Percentiles rank a stretch among this genome's conserved stretches.
phyloP scores from a whole-genome alignment of 2,797 vertebrate genomes.

The Apogon talboti region DNA sequence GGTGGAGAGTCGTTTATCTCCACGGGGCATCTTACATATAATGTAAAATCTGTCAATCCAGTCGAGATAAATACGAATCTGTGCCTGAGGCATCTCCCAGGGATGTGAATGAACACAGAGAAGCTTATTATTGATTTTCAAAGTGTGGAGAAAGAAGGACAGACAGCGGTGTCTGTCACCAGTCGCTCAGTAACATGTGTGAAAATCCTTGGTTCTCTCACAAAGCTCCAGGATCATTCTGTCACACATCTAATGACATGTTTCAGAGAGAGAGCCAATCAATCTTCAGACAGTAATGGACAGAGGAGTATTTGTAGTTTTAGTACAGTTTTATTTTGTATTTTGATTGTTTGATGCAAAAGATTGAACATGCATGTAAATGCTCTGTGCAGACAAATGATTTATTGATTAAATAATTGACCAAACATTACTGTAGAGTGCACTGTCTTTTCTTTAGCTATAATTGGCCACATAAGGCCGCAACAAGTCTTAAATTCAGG shows the following conservation, averaged over 20 bases:
- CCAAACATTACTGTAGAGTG: background rate
- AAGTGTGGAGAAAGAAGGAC: conserved; percentile 67
- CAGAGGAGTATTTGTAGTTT: background rate
- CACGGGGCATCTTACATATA: conserved; percentile 16
- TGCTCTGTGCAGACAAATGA: background rate
- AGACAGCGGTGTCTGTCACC: conserved; percentile 67
- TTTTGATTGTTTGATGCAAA: background rate
- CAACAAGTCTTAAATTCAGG: background rate
- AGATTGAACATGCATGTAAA: background rate
- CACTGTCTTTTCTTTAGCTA: no score
- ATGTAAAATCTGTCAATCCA: conserved; percentile 53
- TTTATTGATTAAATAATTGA: background rate
- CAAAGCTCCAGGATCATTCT: conserved; percentile 58
- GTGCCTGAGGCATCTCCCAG: conserved; percentile 58
- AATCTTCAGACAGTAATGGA: conserved; percentile 55
- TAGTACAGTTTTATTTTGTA: background rate
- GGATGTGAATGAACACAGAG: conserved; percentile 61
- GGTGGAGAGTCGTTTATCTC: conserved; percentile 32
- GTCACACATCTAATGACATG: conserved; percentile 66
- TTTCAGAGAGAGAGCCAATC: conserved; percentile 55
- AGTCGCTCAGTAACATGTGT: conserved; percentile 71
- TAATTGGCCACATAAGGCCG: no score
- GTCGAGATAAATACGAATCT: conserved; percentile 61
- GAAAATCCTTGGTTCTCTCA: conserved; percentile 73
- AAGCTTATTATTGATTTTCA: conserved; percentile 79